A percentile compares a stretch with the other conserved stretches of the same genome.
These are phyloP conservation scores for Lysiphlebus fabarum DNA, from an alignment of 1,140 invertebrate species.

Conservation along the genomic window DNA sequence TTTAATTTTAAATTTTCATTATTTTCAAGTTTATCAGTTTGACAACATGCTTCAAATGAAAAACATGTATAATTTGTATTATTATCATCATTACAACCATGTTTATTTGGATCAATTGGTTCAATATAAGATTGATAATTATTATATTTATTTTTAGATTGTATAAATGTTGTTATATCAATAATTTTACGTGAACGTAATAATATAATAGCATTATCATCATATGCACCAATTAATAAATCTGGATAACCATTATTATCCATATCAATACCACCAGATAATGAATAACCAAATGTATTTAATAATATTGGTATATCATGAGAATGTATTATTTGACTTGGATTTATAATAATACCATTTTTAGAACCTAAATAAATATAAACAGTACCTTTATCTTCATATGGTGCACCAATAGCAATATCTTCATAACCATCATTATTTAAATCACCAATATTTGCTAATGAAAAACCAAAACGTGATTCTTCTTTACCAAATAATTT, in stretches of 20 bases:
- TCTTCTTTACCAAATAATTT: conserved; percentile 51
- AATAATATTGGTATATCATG: conserved; percentile 57
- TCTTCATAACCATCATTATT: conserved; percentile 90
- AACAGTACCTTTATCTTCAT: conserved; percentile 77
- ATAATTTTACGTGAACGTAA: conserved; percentile 82
- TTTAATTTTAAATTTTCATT: conserved; percentile 61
- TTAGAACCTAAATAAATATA: conserved; percentile 83
- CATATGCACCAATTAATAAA: conserved; percentile 91
- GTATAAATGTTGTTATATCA: conserved; percentile 66
- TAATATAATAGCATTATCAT: conserved; percentile 70
- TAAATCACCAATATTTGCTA: conserved; percentile 83
- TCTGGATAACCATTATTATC: conserved; percentile 81
- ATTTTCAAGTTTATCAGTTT: conserved; percentile 66
- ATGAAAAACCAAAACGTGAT: conserved; percentile 76
- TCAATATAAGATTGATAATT: conserved; percentile 58
- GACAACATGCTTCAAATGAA: conserved; percentile 83
- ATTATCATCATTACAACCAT: conserved; percentile 67
- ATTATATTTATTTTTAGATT: conserved; percentile 37
- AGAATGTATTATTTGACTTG: conserved; percentile 69
- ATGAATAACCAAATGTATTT: conserved; percentile 82
- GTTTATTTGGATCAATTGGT: conserved; percentile 77
- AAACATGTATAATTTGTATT: conserved; percentile 76
- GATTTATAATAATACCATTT: conserved; percentile 69
- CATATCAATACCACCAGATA: conserved; percentile 85
- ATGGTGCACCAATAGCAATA: conserved; percentile 88